Percentiles rank a stretch among this genome's conserved stretches.
Conservation (phyloP, 2,888 invertebrate genomes). For the Archaeoteleia sp. region DNA sequence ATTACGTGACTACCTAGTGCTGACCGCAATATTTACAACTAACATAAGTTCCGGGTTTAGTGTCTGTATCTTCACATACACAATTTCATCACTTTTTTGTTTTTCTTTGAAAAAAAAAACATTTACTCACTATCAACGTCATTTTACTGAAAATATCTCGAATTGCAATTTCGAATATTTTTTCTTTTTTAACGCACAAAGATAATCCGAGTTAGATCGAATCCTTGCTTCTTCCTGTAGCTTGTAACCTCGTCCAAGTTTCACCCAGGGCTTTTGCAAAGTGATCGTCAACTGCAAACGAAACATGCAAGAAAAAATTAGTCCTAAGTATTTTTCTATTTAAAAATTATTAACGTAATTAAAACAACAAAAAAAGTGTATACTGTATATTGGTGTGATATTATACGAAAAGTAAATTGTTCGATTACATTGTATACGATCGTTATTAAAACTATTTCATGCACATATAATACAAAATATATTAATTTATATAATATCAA, state of each 20-base stretch:
- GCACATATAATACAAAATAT: too few relatives aligned
- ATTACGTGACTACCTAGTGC: slow-evolving; percentile 47
- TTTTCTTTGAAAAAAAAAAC: slow-evolving; percentile 29
- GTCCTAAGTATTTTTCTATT: neutral
- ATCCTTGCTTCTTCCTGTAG: slow-evolving; percentile 68
- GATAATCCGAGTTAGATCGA: slow-evolving; percentile 65
- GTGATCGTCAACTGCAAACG: slow-evolving; percentile 71
- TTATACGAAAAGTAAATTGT: too few relatives aligned
- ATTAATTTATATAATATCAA: too few relatives aligned
- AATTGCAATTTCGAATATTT: too few relatives aligned
- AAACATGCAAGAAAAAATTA: too few relatives aligned
- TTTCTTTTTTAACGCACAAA: slow-evolving; percentile 3
- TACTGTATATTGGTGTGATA: too few relatives aligned
- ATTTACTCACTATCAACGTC: slow-evolving; percentile 29
- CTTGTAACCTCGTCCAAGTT: slow-evolving; percentile 73
- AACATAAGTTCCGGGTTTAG: slow-evolving; percentile 22
- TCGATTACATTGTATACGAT: too few relatives aligned
- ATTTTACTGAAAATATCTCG: too few relatives aligned
- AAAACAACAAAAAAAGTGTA: too few relatives aligned
- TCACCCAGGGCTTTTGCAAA: slow-evolving; percentile 73
- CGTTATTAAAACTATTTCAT: too few relatives aligned
- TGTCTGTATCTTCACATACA: slow-evolving; percentile 7
- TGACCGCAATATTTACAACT: slow-evolving; percentile 43
- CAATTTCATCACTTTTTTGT: slow-evolving; percentile 30
- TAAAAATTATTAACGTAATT: neutral